Conservation (phyloP, 2,797 vertebrate genomes). For the Myioborus miniatus region DNA sequence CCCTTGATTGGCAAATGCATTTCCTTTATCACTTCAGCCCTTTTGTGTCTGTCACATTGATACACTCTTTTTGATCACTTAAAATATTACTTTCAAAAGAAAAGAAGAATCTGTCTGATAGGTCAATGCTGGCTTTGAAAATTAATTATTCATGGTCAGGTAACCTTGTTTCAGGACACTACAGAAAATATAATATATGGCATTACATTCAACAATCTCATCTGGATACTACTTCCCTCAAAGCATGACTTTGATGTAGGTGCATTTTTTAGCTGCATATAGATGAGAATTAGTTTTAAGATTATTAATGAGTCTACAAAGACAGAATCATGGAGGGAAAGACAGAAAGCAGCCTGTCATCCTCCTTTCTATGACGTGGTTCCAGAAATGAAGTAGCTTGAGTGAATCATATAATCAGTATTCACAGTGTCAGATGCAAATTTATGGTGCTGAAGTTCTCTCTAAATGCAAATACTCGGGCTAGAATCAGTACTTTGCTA, state of each 20-base stretch:
- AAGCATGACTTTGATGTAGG: constrained; percentile 1
- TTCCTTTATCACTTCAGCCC: not conserved
- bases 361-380: not conserved
- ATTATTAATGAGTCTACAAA: constrained; percentile 2
- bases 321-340: constrained; percentile 1
- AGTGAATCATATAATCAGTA: not conserved
- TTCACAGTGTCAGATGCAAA: not conserved
- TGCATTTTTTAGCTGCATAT: not conserved
- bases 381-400: not conserved
- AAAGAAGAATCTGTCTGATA: not conserved
- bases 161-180: not conserved
- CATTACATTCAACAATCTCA: not conserved
- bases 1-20: not conserved
- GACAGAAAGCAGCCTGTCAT: not conserved
- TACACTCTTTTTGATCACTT: not conserved
- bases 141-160: not conserved
- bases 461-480: constrained; percentile 8
- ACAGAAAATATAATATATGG: not conserved
- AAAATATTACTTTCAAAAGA: not conserved
- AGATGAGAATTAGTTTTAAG: constrained; percentile 20
- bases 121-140: not conserved
- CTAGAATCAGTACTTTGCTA: not conserved
- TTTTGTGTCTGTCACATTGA: not conserved
- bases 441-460: not conserved
- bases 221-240: not conserved